Evolutionary conservation across 2,888 invertebrate genomes (phyloP).

Genomic region (Microdon myrmicae): DNA sequence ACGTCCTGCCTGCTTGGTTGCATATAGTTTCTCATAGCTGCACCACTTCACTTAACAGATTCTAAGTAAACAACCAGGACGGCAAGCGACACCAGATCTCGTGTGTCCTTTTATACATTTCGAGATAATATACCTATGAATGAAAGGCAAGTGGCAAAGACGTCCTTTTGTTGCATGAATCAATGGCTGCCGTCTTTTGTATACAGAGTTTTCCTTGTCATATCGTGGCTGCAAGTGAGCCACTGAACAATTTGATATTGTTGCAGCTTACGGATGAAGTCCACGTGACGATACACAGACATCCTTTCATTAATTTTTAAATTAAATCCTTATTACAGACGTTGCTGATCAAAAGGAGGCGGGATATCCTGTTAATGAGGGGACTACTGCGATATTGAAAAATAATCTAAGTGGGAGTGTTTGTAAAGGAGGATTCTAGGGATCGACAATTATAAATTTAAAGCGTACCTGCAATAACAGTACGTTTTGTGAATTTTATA

Average conservation of each 20-base stretch:
- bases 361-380: constrained; percentile 3
- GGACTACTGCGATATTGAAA: too few relatives aligned
- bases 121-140: constrained; percentile 33
- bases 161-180: constrained; percentile 26
- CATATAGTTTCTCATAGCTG: constrained; percentile 15
- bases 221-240: constrained; percentile 44
- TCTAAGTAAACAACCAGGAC: constrained; percentile 30
- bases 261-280: constrained; percentile 32
- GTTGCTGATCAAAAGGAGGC: constrained; percentile 11
- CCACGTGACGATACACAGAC: constrained; percentile 12
- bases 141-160: constrained; percentile 43
- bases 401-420: too few relatives aligned
- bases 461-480: too few relatives aligned
- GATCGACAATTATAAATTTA: too few relatives aligned
- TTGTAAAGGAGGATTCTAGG: too few relatives aligned
- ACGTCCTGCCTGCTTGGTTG: constrained; percentile 42
- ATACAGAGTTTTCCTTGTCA: constrained; percentile 10
- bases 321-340: constrained; percentile 41
- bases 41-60: constrained; percentile 25
- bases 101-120: constrained; percentile 34
- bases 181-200: constrained; percentile 4
- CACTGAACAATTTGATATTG: constrained; percentile 47
- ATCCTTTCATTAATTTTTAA: constrained; percentile 24
- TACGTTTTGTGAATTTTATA: too few relatives aligned
- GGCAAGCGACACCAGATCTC: background rate